Base-by-base conservation (phyloP, 2,113 vertebrate species). In the Plectropomus leopardus region DNA sequence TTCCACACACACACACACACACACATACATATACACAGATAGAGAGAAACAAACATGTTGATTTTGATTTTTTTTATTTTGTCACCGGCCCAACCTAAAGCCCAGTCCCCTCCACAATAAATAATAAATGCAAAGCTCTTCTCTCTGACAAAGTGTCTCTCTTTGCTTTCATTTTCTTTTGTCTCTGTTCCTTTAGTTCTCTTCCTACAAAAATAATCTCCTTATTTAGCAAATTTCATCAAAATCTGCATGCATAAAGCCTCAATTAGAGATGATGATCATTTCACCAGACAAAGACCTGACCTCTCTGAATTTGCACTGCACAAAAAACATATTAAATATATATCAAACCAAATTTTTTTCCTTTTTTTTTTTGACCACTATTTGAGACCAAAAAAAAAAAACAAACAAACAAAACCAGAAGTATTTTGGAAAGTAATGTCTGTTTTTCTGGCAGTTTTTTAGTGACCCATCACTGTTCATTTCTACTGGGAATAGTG, bases 41-140 rank as follows among this genome's bases (percentile, higher is more conserved):
- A 36, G 36, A 40, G 7, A 59, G 30, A 30, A 28, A 76, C 77
- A 89, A 68, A 86, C 67, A 83, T 71, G 58, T 76, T 74, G 44
- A 65, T 74, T 32, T 48, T 70, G 19, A n/a, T 17, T 14, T 63
- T 57, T 67, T 57, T 23, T 44, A n/a, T 68, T 72, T 61, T 76
- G 69, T 78, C 71, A 50, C 23, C 21, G n/a, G 11, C 44, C 28
- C 17, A 48, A 51, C 32, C 55, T 58, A 21, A 80, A 59, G 60
- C 45, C 44, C 11, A 57, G 48, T 23, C 36, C 66, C 4, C 64
- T 71, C 9, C 64, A 51, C 19, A 9, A 73, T 81, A 64, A 72
- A 86, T 76, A 84, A 82, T 69, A 65, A 44, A 84, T 72, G 24
- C 30, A 24, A 57, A 70, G 42, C 26, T 71, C 19, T 40, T 23